Percentiles rank a stretch among this genome's conserved stretches.
phyloP scores from a whole-genome alignment of 64 coral and sea anemone genomes.

The Dendronephthya gigantea region DNA sequence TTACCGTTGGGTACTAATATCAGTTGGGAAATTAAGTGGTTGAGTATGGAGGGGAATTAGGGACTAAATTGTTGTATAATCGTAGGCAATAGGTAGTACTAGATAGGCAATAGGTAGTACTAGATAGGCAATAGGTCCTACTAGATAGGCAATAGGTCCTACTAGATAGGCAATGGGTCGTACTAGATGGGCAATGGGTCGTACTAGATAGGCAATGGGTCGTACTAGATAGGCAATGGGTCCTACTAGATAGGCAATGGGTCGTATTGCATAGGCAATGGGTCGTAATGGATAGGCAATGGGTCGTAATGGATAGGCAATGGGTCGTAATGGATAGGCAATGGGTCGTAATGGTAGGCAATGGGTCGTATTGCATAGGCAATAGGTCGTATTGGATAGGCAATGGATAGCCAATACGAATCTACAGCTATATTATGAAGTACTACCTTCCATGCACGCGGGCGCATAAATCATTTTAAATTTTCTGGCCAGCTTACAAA shows the following conservation, averaged over 20 bases:
- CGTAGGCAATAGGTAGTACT: not conserved
- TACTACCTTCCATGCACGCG: too few relatives aligned
- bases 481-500: not conserved
- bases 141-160: not conserved
- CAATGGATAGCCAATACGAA: too few relatives aligned
- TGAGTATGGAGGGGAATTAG: not conserved
- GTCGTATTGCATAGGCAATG: not conserved
- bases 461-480: not conserved
- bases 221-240: not conserved
- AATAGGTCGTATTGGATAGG: too few relatives aligned
- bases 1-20: too few relatives aligned
- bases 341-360: too few relatives aligned
- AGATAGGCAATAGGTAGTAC: not conserved
- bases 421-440: too few relatives aligned
- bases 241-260: not conserved
- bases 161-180: not conserved
- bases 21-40: too few relatives aligned
- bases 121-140: not conserved
- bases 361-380: too few relatives aligned
- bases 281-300: not conserved
- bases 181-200: not conserved
- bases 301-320: not conserved
- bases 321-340: not conserved
- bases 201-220: not conserved
- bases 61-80: not conserved